Percentiles rank a stretch among this genome's conserved stretches.
Conservation (phyloP, 1,140 invertebrate species). For the Himalopsyche phryganea region DNA sequence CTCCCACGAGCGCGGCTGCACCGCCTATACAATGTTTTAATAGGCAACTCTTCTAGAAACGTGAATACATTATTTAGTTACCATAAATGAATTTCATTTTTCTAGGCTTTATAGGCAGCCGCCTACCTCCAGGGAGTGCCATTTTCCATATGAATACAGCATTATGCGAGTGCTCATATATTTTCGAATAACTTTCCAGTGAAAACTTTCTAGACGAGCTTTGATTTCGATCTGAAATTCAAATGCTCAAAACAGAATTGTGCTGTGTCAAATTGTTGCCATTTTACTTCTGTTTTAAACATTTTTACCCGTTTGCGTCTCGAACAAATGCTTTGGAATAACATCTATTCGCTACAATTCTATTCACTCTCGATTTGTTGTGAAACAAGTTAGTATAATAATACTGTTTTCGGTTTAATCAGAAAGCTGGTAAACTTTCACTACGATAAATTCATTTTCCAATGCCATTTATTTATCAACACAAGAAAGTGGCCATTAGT, state of each 20-base stretch:
- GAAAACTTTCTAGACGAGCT: conserved; percentile 20
- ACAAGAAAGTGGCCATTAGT: too few species aligned
- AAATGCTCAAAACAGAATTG: background rate
- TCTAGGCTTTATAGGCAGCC: too few species aligned
- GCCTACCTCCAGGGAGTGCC: too few species aligned
- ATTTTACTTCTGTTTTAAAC: background rate
- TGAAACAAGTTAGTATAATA: background rate
- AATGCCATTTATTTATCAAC: background rate
- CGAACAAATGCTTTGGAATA: background rate
- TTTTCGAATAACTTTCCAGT: too few species aligned
- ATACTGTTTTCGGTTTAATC: background rate
- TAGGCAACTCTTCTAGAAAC: too few species aligned
- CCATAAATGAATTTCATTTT: too few species aligned
- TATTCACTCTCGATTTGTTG: background rate
- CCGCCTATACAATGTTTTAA: too few species aligned
- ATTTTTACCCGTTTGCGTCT: too few species aligned
- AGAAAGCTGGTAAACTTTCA: background rate
- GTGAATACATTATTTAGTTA: too few species aligned
- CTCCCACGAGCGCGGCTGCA: too few species aligned
- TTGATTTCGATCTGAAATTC: conserved; percentile 12
- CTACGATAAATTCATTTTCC: background rate
- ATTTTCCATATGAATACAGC: too few species aligned
- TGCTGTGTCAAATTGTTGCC: background rate
- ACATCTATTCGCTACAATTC: background rate
- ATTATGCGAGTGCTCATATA: too few species aligned